Percentiles rank a stretch among this genome's conserved stretches.
Conservation (phyloP, 2,113 vertebrate genomes). For the Melanerpes formicivorus region DNA sequence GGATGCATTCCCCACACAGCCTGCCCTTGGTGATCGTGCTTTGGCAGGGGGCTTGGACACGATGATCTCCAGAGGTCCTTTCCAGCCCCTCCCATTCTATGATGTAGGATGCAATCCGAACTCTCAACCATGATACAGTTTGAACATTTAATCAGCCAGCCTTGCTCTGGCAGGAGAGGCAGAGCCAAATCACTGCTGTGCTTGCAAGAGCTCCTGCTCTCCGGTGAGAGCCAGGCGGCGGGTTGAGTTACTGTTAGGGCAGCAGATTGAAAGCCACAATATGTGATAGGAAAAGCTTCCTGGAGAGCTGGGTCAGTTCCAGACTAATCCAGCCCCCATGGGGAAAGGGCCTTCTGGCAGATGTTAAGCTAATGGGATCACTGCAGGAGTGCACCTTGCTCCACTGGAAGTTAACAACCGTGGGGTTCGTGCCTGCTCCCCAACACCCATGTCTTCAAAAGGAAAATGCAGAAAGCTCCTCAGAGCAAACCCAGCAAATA, state of each 20-base stretch:
- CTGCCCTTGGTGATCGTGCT: no score
- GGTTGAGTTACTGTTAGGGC: not conserved
- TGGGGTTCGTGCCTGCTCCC: fast-evolving
- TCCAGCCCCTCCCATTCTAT: no score
- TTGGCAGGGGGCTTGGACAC: no score
- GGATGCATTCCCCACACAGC: no score
- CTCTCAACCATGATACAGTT: not conserved
- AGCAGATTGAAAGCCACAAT: conserved; percentile 17
- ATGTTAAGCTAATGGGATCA: conserved; percentile 3
- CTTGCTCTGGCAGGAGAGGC: not conserved
- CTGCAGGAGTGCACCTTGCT: not conserved
- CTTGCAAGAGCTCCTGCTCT: not conserved
- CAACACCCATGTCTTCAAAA: not conserved
- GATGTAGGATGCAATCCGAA: not conserved
- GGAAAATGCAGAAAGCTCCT: not conserved
- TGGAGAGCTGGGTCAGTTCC: conserved; percentile 9
- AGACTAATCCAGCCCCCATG: conserved; percentile 46
- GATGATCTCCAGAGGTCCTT: no score
- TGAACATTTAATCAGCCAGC: not conserved
- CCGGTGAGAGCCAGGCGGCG: not conserved
- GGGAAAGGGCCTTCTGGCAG: conserved; percentile 42
- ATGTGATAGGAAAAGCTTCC: not conserved
- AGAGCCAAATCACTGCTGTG: not conserved
- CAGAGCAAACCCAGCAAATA: not conserved
- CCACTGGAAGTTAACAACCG: not conserved